A percentile compares a stretch with the other conserved stretches of the same genome.
Conservation (phyloP, 1,140 invertebrate genomes). For the Cherax quadricarinatus region DNA sequence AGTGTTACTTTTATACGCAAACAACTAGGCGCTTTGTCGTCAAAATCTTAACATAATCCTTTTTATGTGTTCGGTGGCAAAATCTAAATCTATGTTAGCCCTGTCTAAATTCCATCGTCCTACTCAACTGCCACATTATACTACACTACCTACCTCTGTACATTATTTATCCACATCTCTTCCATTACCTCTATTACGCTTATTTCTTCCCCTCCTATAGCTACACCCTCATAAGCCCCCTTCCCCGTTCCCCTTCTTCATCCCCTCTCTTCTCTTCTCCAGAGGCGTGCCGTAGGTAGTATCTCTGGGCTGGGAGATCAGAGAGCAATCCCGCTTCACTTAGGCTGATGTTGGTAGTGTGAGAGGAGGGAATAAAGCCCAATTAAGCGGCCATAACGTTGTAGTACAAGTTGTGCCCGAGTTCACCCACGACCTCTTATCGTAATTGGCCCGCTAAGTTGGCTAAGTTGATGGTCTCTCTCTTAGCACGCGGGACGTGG, state of each 20-base stretch:
- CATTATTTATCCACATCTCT: neutral
- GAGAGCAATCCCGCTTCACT: constrained; percentile 60
- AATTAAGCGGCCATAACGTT: constrained; percentile 64
- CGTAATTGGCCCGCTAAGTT: constrained; percentile 57
- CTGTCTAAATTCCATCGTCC: too few relatives aligned
- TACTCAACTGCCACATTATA: too few relatives aligned
- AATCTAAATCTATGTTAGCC: too few relatives aligned
- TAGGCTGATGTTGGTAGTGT: constrained; percentile 67
- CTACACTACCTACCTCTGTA: neutral
- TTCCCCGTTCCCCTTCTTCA: neutral
- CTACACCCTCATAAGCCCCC: neutral
- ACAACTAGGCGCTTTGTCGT: too few relatives aligned
- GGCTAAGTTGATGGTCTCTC: constrained; percentile 51
- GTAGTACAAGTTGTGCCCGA: constrained; percentile 64
- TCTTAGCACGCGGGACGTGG: neutral
- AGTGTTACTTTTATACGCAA: too few relatives aligned
- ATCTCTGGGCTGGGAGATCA: constrained; percentile 43
- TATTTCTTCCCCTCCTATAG: neutral
- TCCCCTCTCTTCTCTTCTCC: neutral
- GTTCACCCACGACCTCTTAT: constrained; percentile 46
- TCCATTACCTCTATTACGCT: neutral
- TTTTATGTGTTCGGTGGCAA: too few relatives aligned
- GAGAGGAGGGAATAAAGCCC: constrained; percentile 65
- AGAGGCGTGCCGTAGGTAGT: neutral
- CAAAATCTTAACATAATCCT: too few relatives aligned